Conservation (phyloP, 1,140 invertebrate species). For the Atta texana region DNA sequence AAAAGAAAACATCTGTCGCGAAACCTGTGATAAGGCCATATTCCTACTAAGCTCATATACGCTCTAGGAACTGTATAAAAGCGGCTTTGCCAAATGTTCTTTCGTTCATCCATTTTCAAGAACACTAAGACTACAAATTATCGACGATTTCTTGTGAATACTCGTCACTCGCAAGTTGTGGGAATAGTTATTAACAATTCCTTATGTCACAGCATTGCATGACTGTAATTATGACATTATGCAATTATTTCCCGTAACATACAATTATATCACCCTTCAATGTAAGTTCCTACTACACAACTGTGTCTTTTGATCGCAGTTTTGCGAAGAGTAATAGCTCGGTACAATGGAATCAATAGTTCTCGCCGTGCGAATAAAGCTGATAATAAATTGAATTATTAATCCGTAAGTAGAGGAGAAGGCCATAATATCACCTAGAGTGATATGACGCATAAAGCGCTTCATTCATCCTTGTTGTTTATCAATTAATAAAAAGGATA, state of each 20-base stretch:
- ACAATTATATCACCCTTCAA: not conserved
- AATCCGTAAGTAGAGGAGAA: too few species aligned
- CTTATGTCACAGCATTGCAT: not conserved
- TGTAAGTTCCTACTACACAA: not conserved
- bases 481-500: too few species aligned
- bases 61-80: constrained; percentile 28
- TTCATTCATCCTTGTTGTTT: too few species aligned
- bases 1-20: constrained; percentile 23
- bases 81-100: constrained; percentile 34
- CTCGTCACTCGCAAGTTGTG: not conserved
- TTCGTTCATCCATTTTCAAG: constrained; percentile 16
- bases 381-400: not conserved
- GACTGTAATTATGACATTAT: constrained; percentile 6
- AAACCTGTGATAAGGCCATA: constrained; percentile 39
- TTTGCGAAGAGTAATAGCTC: not conserved
- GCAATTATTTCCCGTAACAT: constrained; percentile 19
- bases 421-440: too few species aligned
- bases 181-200: constrained; percentile 24
- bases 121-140: constrained; percentile 7
- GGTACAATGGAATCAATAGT: not conserved
- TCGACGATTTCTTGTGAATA: constrained; percentile 28
- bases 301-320: not conserved
- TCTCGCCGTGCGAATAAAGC: not conserved
- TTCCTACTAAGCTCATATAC: constrained; percentile 22
- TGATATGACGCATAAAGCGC: too few species aligned